A percentile compares a stretch with the other conserved stretches of the same genome.
phyloP scores from a whole-genome alignment of 2,113 vertebrate species.

The Cyanistes caeruleus region DNA sequence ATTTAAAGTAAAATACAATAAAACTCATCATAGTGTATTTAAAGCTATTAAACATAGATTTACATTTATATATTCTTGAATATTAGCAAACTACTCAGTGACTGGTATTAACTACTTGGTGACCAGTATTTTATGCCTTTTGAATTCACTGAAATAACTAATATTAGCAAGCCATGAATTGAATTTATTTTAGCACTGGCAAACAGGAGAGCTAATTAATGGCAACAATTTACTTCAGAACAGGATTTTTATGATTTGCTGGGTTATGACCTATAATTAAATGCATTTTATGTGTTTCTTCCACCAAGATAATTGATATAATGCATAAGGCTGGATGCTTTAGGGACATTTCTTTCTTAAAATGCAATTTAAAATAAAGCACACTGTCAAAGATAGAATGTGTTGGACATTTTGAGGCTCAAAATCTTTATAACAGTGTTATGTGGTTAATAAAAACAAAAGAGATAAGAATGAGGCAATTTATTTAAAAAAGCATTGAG shows the following conservation, averaged over 20 bases:
- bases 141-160: slow-evolving; percentile 54
- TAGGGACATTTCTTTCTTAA: slow-evolving; percentile 57
- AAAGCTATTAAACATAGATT: not conserved
- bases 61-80: not conserved
- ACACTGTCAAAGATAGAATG: slow-evolving; percentile 45
- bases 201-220: slow-evolving; percentile 76
- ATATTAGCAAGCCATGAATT: slow-evolving; percentile 57
- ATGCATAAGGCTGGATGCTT: slow-evolving; percentile 55
- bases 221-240: slow-evolving; percentile 73
- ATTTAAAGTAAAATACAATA: not conserved
- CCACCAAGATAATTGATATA: slow-evolving; percentile 72
- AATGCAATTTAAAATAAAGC: slow-evolving; percentile 72
- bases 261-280: slow-evolving; percentile 77
- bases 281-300: slow-evolving; percentile 73
- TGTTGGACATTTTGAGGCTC: slow-evolving; percentile 52
- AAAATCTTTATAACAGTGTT: slow-evolving; percentile 52
- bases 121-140: not conserved
- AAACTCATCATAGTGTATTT: not conserved
- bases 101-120: not conserved
- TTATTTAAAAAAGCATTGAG: slow-evolving; percentile 32
- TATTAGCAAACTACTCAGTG: not conserved
- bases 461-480: not conserved
- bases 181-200: slow-evolving; percentile 58
- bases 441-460: not conserved
- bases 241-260: slow-evolving; percentile 74